Evolutionary conservation across 2,888 invertebrate species (phyloP).

Genomic region (Cetonia aurata): DNA sequence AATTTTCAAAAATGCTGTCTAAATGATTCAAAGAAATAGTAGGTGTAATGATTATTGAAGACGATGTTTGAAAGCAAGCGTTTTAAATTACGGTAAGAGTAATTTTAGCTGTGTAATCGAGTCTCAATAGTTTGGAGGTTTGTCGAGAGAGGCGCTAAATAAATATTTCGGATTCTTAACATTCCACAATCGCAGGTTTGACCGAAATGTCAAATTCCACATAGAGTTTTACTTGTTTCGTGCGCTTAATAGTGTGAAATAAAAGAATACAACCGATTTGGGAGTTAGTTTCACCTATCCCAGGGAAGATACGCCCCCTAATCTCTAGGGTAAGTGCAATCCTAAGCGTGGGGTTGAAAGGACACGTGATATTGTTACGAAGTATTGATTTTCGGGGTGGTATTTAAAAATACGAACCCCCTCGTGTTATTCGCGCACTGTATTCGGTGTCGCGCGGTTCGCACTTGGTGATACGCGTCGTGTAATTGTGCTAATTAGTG

Average conservation of each 20-base stretch:
- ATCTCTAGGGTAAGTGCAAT: conserved; percentile 51
- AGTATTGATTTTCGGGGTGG: conserved; percentile 62
- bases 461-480: background rate
- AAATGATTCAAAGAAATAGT: background rate
- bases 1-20: background rate
- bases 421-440: conserved; percentile 6
- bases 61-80: background rate
- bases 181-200: conserved; percentile 78
- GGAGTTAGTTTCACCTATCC: conserved; percentile 4
- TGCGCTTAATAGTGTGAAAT: conserved; percentile 61
- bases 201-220: conserved; percentile 79
- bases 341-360: conserved; percentile 47
- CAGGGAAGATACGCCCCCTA: conserved; percentile 17
- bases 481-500: conserved; percentile 35
- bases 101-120: conserved; percentile 42
- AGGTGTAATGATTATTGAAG: background rate
- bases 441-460: background rate
- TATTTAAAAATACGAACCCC: conserved; percentile 48
- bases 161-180: conserved; percentile 77
- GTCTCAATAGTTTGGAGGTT: conserved; percentile 66
- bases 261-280: conserved; percentile 50
- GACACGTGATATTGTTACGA: conserved; percentile 56
- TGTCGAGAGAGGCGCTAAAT: conserved; percentile 73
- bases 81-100: conserved; percentile 14
- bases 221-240: conserved; percentile 65